Evolutionary conservation across 1,140 invertebrate genomes (phyloP), one percentile per base, ranked within the genome.

Genomic region (Aphidius ervi): DNA sequence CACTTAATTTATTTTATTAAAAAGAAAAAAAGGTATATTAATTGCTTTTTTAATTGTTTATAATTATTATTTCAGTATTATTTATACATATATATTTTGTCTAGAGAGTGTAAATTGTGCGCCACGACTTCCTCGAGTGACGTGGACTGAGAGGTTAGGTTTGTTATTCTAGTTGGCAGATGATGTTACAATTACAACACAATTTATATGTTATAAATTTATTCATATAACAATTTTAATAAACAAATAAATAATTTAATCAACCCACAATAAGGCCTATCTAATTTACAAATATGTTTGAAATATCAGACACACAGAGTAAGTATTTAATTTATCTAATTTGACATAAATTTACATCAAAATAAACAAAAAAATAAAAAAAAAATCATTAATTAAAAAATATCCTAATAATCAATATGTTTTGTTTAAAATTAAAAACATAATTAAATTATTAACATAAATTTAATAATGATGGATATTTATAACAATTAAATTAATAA

Each of bases 291-390:
- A 70, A 72, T 64, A 89, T 89, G 87, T 87, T 89, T 68, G 86
- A 89, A 78, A 82, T 88, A 59, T 85, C 85, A 66, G 87, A 89
- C 71, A 82, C 89, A 64, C 83, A 89, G 83, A 91, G 87, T 88
- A 79, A 82, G 84, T 82, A 65, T 59, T 42, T 46, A 43, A 45
- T 9, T 42, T 20, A 37, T 43, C 3, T 31, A 31, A 31, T 31
- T 31, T 31, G 2, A 31, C 4, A 16, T 31, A 31, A 31, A 31
- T 31, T 31, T 31, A 2, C 23, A 31, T 31, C 23, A 31, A 31
- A 31, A 31, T 31, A 31, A 31, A 31, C 23, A 31, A 31, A n/a
- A 65, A 20, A 65, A 45, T 20, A 41, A 50, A 37, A 58, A 31
- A 31, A 31, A 31, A 31, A 31, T 31, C 2, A 23, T 9, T 20